phyloP scores from a whole-genome alignment of 2,797 vertebrate genomes.

The Sphaeramia orbicularis region DNA sequence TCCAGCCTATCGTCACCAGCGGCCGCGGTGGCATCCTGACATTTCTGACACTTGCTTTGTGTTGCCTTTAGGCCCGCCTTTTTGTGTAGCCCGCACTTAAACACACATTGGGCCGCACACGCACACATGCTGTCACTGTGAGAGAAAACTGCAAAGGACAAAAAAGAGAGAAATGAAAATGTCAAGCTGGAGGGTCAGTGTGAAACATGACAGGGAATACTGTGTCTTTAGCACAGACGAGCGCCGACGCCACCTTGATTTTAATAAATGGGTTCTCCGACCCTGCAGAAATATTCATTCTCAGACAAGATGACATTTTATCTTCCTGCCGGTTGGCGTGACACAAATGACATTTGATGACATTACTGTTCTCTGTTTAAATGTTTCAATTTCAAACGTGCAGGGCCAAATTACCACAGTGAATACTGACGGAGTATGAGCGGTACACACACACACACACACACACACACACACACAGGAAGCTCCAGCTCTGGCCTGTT shows the following conservation, averaged over 20 bases:
- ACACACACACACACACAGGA: too few relatives aligned
- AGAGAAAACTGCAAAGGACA: slow-evolving; percentile 63
- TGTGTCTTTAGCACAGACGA: slow-evolving; percentile 47
- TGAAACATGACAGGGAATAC: slow-evolving; percentile 65
- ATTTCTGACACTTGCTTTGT: slow-evolving; percentile 43
- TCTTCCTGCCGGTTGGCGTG: slow-evolving; percentile 57
- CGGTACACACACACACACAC: too few relatives aligned
- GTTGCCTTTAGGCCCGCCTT: slow-evolving; percentile 45
- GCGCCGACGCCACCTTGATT: slow-evolving; percentile 16
- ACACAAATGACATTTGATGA: slow-evolving; percentile 69
- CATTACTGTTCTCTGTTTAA: slow-evolving; percentile 66
- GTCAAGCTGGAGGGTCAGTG: slow-evolving; percentile 65
- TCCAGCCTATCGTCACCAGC: slow-evolving; percentile 23
- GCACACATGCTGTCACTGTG: slow-evolving; percentile 34
- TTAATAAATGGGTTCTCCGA: slow-evolving; percentile 70
- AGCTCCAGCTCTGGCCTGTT: too few relatives aligned
- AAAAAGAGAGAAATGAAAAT: slow-evolving; percentile 71
- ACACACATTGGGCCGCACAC: slow-evolving; percentile 17
- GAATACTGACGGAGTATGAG: slow-evolving; percentile 20
- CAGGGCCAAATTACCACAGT: slow-evolving; percentile 41
- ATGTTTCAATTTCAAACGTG: slow-evolving; percentile 60
- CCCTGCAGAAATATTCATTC: slow-evolving; percentile 66
- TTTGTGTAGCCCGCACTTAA: slow-evolving; percentile 19
- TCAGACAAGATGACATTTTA: slow-evolving; percentile 70
- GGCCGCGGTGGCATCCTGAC: slow-evolving; percentile 28